Base-by-base conservation (phyloP, 2,888 invertebrate genomes). In the Polia nebulosa region DNA sequence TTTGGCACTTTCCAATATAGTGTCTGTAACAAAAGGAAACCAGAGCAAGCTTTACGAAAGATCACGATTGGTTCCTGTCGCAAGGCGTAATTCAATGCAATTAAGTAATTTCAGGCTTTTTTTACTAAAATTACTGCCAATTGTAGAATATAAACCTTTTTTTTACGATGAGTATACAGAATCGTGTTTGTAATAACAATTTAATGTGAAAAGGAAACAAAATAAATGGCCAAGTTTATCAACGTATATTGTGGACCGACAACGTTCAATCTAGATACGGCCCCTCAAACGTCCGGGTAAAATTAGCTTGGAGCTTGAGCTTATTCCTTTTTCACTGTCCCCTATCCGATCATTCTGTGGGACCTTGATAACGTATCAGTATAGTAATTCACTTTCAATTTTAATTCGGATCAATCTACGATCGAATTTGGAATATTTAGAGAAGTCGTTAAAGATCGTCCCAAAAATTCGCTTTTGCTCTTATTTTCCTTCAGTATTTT, bases 41-140 rank as follows among this genome's bases (percentile, higher is more conserved):
- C 80, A 82, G 85, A 84, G 62, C 83, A 80, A 77, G 71, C 65
- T 78, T 78, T 85, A 72, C 81, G 79, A 85, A 85, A 86, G 75
- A 82, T 76, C 80, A 76, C 81, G 78, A 80, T 78, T 69, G 56
- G 76, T 79, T 71, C 84, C 78, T 66, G 83, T 81, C 63, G 78
- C 70, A 82, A 79, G 73, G 69, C 61, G n/a, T 76, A 73, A 83
- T 82, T 79, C 57, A 68, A 76, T 71, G 71, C 76, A 85, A 83
- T 86, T 85, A 80, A 72, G 72, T 77, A 72, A 78, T 84, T 82
- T 84, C 67, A 72, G 45, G 59, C 78, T 62, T 69, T 58, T 73
- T 71, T 72, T 57, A 41, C 45, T 27, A 58, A n/a, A 57, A 51
- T 59, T 56, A 53, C 36, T 29, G 51, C 11, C 66, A 56, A 75